These are phyloP conservation scores for Lissocephala sabroskyi DNA, from an alignment of 2,888 invertebrate species.

Conservation along the genomic window DNA sequence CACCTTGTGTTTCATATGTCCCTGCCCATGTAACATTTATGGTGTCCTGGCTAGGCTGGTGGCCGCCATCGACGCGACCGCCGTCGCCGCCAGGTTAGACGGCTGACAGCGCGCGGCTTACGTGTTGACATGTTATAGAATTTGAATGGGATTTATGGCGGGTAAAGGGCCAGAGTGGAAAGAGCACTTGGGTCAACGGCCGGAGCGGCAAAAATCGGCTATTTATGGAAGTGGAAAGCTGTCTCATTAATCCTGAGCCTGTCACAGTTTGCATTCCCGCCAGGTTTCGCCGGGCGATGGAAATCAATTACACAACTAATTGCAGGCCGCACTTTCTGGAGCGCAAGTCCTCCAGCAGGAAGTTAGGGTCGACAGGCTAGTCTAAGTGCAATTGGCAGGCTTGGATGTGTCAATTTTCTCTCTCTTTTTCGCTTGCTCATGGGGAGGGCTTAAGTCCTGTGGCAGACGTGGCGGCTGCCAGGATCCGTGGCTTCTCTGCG, in stretches of 20 bases:
- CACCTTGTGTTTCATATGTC: too few relatives aligned
- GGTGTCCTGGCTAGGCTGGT: too few relatives aligned
- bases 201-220: background rate
- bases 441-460: background rate
- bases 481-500: constrained; percentile 15
- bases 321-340: constrained; percentile 9
- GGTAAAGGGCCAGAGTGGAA: constrained; percentile 29
- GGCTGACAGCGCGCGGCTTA: constrained; percentile 39
- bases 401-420: background rate
- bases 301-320: constrained; percentile 50
- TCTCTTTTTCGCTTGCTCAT: background rate
- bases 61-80: too few relatives aligned
- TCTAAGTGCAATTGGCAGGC: background rate
- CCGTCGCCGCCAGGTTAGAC: constrained; percentile 11
- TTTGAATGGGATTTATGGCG: constrained; percentile 50
- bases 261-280: too few relatives aligned
- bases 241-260: too few relatives aligned
- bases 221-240: background rate
- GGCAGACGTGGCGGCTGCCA: constrained; percentile 26
- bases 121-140: constrained; percentile 39
- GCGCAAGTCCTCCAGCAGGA: constrained; percentile 5
- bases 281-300: constrained; percentile 3
- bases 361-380: background rate
- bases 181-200: background rate
- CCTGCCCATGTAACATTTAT: too few relatives aligned